Percentiles rank a stretch among this genome's conserved stretches.
These are phyloP conservation scores for Cerastis rubricosa DNA, from an alignment of 2,888 invertebrate genomes.

Conservation along the genomic window DNA sequence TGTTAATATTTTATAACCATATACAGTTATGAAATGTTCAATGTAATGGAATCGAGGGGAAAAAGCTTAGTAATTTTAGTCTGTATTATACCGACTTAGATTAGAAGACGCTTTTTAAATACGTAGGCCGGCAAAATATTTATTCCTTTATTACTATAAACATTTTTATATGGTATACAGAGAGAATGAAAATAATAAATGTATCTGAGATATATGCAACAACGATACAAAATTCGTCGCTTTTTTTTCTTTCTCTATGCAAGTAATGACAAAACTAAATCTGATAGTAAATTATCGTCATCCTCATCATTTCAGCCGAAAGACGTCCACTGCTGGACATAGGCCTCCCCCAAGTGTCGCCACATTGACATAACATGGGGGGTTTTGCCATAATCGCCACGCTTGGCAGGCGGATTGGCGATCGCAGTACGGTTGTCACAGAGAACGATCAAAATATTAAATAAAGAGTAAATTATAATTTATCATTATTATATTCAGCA, in stretches of 20 bases:
- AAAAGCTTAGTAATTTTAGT: not conserved
- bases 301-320: too few species aligned
- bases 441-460: too few species aligned
- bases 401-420: too few species aligned
- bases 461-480: constrained; percentile 13
- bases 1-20: not conserved
- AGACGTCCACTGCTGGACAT: too few species aligned
- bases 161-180: not conserved
- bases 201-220: not conserved
- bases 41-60: not conserved
- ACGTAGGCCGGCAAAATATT: not conserved
- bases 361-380: too few species aligned
- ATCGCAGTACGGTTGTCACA: too few species aligned
- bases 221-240: not conserved
- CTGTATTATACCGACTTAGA: not conserved
- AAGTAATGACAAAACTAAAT: constrained; percentile 21
- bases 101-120: not conserved
- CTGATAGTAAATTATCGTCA: constrained; percentile 27
- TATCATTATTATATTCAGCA: constrained; percentile 16
- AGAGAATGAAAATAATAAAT: not conserved
- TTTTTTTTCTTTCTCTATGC: not conserved
- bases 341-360: too few species aligned
- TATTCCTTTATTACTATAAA: not conserved
- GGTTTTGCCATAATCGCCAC: too few species aligned
- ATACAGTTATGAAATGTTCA: not conserved